Evolutionary conservation across 2,888 invertebrate genomes (phyloP).

Genomic region (Drosophila birchii): DNA sequence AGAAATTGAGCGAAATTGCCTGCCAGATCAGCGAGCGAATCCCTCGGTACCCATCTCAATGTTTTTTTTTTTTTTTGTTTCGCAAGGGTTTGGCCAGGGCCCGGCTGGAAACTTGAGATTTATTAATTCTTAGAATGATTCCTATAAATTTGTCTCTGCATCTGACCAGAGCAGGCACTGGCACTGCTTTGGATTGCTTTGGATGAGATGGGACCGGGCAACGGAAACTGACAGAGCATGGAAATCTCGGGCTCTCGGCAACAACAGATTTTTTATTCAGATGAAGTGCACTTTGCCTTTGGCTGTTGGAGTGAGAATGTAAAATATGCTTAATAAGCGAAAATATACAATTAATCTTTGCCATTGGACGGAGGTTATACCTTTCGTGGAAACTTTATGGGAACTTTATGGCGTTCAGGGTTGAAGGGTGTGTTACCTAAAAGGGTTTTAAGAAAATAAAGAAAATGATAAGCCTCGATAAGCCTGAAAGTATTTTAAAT

Average conservation of each 20-base stretch:
- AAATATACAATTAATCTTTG: slow-evolving; percentile 21
- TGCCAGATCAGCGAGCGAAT: slow-evolving; percentile 42
- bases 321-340: slow-evolving; percentile 24
- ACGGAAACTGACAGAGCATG: slow-evolving; percentile 39
- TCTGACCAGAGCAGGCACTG: slow-evolving; percentile 33
- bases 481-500: not conserved
- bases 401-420: not conserved
- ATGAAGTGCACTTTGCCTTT: slow-evolving; percentile 22
- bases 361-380: not conserved
- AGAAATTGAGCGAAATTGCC: slow-evolving; percentile 41
- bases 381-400: not conserved
- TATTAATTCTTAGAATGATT: slow-evolving; percentile 77
- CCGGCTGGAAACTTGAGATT: slow-evolving; percentile 74
- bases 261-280: slow-evolving; percentile 27
- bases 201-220: slow-evolving; percentile 15
- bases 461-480: not conserved
- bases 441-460: not conserved
- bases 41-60: slow-evolving; percentile 36
- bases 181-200: not conserved
- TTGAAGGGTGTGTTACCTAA: not conserved
- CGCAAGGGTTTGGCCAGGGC: slow-evolving; percentile 36
- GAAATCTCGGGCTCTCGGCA: slow-evolving; percentile 32
- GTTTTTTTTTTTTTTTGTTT: slow-evolving; percentile 3
- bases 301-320: not conserved
- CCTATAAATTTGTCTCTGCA: slow-evolving; percentile 44